Conservation (phyloP, 2,888 invertebrate genomes). For the Melieria omissa region DNA sequence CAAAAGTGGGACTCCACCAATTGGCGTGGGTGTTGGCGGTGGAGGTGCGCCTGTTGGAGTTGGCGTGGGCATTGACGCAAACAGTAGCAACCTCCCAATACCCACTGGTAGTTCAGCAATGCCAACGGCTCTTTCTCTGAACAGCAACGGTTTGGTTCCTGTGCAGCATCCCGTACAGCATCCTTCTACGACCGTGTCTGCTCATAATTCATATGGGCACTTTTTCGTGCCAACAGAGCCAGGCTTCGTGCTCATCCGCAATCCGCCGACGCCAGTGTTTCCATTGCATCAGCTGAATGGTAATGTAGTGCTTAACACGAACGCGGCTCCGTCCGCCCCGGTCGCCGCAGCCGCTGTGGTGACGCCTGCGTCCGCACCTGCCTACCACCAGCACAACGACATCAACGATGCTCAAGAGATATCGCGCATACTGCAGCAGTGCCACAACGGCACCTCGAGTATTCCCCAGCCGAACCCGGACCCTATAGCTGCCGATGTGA, state of each 20-base stretch:
- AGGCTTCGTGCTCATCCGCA: conserved; percentile 6
- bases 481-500: conserved; percentile 33
- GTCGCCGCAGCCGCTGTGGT: conserved; percentile 27
- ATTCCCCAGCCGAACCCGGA: conserved; percentile 1
- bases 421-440: conserved; percentile 66
- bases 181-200: neutral
- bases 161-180: conserved; percentile 17
- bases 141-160: conserved; percentile 27
- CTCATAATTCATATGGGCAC: neutral
- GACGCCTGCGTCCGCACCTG: conserved; percentile 38
- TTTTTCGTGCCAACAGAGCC: neutral
- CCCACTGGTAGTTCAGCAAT: too few relatives aligned
- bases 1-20: conserved; percentile 14
- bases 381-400: conserved; percentile 58
- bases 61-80: conserved; percentile 47
- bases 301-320: conserved; percentile 23
- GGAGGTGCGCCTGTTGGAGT: conserved; percentile 42
- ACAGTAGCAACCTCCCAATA: conserved; percentile 10
- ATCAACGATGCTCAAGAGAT: conserved; percentile 66
- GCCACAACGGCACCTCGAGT: conserved; percentile 59
- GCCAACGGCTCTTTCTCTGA: conserved; percentile 16
- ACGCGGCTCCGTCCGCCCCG: conserved; percentile 25
- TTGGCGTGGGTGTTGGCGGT: conserved; percentile 14
- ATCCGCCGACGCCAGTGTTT: conserved; percentile 11
- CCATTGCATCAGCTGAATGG: conserved; percentile 36